Conservation (phyloP, 2,797 vertebrate species). For the Aselliscus stoliczkanus region DNA sequence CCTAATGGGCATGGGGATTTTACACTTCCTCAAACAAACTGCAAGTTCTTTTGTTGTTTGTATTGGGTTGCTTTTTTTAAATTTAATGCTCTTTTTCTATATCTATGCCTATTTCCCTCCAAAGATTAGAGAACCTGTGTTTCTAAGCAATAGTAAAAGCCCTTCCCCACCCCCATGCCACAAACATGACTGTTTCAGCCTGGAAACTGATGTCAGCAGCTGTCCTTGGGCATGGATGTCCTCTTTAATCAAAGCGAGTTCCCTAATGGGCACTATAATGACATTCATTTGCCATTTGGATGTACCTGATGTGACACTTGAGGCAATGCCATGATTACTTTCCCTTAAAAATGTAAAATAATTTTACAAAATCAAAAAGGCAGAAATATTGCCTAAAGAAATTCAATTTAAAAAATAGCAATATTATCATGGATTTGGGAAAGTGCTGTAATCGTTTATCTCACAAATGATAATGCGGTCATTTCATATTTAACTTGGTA, state of each 20-base stretch:
- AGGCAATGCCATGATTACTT: slow-evolving; percentile 16
- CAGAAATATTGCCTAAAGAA: slow-evolving; percentile 14
- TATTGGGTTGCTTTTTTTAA: not conserved
- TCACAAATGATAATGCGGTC: slow-evolving; percentile 1
- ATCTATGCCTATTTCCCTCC: slow-evolving; percentile 1
- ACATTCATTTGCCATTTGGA: slow-evolving; percentile 32
- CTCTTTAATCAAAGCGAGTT: slow-evolving; percentile 34
- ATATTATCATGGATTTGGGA: not conserved
- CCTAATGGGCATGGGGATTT: not conserved
- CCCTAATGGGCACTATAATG: slow-evolving; percentile 3
- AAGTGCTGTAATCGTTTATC: not conserved
- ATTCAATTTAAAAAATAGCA: slow-evolving; percentile 10
- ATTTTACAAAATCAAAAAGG: slow-evolving; percentile 44
- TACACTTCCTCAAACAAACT: not conserved
- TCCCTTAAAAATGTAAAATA: slow-evolving; percentile 29
- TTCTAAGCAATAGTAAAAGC: not conserved
- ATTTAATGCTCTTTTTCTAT: not conserved
- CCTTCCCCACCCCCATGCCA: not conserved
- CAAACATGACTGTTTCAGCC: not conserved
- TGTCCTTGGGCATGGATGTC: slow-evolving; percentile 42
- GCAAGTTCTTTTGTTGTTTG: not conserved
- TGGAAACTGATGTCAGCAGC: slow-evolving; percentile 24
- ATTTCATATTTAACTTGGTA: slow-evolving; percentile 29
- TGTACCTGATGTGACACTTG: not conserved
- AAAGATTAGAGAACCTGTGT: not conserved